Percentiles rank a stretch among this genome's conserved stretches.
Conservation (phyloP, 2,797 vertebrate genomes). For the Rhinichthys osculus region DNA sequence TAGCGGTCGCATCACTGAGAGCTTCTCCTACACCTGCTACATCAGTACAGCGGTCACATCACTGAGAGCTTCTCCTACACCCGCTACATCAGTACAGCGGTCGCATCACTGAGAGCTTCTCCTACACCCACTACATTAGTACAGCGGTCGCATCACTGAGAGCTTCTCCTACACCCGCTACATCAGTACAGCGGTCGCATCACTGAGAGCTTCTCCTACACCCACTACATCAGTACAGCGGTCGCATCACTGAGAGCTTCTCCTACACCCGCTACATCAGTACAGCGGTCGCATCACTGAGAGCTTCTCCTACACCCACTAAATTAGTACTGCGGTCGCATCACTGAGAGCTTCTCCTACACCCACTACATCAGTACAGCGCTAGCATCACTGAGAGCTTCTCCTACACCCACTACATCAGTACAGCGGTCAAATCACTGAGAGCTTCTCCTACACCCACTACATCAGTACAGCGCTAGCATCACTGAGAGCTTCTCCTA, state of each 20-base stretch:
- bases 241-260: background rate
- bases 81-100: no score
- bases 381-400: background rate
- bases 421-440: background rate
- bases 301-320: background rate
- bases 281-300: background rate
- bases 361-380: no score
- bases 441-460: background rate
- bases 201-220: background rate
- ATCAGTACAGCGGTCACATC: background rate
- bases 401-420: background rate
- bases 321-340: background rate
- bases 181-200: background rate
- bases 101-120: no score
- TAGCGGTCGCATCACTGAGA: background rate
- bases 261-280: no score
- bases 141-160: no score
- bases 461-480: no score
- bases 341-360: background rate
- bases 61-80: background rate
- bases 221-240: no score
- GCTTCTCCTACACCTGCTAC: background rate
- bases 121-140: no score
- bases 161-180: no score
- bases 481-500: background rate